Conservation (phyloP, 2,113 vertebrate genomes). For the Hystrix cristata region DNA sequence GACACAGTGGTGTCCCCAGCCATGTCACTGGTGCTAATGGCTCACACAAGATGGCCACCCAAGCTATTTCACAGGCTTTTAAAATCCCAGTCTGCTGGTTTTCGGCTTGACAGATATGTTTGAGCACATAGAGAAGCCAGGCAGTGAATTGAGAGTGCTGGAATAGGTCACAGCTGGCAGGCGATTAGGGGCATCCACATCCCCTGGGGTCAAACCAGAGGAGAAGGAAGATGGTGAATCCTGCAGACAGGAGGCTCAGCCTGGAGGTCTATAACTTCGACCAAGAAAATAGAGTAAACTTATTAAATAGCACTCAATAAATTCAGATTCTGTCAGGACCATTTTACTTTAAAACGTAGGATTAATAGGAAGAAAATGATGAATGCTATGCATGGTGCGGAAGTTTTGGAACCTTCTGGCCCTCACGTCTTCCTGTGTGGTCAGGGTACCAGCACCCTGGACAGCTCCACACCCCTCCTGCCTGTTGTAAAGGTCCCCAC, state of each 20-base stretch:
- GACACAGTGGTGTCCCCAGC: accelerated
- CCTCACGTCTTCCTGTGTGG: accelerated
- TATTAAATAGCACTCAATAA: accelerated
- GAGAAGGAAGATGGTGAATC: accelerated
- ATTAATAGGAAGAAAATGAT: not conserved
- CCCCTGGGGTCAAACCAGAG: no score
- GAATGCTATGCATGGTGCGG: accelerated
- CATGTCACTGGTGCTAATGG: accelerated
- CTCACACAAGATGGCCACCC: accelerated
- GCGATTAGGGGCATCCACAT: accelerated
- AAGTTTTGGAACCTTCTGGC: not conserved
- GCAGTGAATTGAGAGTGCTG: accelerated
- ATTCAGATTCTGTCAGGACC: not conserved
- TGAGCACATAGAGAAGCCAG: not conserved
- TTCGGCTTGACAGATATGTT: not conserved
- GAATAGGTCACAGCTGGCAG: accelerated
- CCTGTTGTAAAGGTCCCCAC: accelerated
- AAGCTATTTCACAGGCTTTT: accelerated
- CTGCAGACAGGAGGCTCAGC: accelerated
- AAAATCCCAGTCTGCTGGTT: not conserved
- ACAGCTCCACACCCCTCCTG: accelerated
- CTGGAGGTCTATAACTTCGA: not conserved
- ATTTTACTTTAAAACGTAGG: not conserved
- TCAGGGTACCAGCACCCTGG: accelerated
- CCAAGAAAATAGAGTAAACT: no score